Base-by-base conservation (phyloP, 2,888 invertebrate species). In the Merodon equestris region DNA sequence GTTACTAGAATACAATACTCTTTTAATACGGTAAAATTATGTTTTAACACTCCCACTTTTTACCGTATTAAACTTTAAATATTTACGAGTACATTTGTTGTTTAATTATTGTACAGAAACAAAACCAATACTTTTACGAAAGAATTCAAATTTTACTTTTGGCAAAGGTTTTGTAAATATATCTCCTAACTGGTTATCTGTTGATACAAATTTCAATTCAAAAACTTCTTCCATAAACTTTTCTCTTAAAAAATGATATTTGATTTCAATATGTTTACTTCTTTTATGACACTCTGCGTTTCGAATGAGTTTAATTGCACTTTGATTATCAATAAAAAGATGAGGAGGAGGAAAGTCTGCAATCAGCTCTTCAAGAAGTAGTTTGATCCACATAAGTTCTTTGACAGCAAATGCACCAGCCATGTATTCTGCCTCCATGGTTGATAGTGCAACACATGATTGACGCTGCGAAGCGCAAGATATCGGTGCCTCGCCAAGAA, bases 231-330 rank as follows among this genome's bases (percentile, higher is more conserved):
- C 57, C 27, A 3, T 10, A 10, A 44, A 14, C 44, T 19, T 56
- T 14, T 40, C 40, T 17, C 48, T 38, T 14, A 61, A 19, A 10
- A 51, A 61, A 61, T 61, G 42, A n/a, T 10, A 48, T 9, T 50
- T 61, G 13, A 58, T 27, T 12, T 58, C 36, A 10, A 58, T 58
- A 47, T 45, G 44, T 12, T 63, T 50, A 7, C 27, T 44, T 7
- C 63, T 51, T 18, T 56, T 66, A 15, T 56, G 48, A 17, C 19
- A 40, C 12, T 57, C 48, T 3, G 50, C 42, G 14, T 66, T 48
- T 5, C 42, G n/a, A 9, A 17, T 47, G 1, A 66, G n/a, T 18
- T 57, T 48, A 17, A 56, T 56, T 14, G 48, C 40, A 13, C 36
- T 54, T 19, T 66, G 54, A 27, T 66, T 66, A 17, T 54, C 56